Conservation (phyloP, 2,113 vertebrate genomes). For the Thunnus thynnus region DNA sequence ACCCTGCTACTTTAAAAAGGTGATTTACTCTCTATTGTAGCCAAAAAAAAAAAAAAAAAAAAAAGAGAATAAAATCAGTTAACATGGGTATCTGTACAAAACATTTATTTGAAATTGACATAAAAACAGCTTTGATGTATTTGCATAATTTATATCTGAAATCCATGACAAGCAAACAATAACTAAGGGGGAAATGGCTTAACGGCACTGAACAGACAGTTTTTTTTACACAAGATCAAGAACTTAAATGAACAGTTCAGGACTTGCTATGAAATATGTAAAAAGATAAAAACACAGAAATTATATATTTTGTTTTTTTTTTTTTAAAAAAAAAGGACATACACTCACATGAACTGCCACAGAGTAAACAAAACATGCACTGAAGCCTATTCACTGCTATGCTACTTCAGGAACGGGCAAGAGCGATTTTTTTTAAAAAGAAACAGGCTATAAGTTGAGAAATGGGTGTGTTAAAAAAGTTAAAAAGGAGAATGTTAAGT, state of each 20-base stretch:
- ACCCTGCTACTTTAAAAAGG: background rate
- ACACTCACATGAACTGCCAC: slow-evolving; percentile 27
- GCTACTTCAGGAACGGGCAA: slow-evolving; percentile 38
- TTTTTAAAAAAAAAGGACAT: background rate
- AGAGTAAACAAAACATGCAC: slow-evolving; percentile 45
- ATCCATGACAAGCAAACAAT: slow-evolving; percentile 72
- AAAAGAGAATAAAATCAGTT: background rate
- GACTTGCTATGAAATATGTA: slow-evolving; percentile 53
- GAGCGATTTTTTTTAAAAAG: background rate
- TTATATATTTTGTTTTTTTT: background rate
- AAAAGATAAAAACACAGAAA: slow-evolving; percentile 49
- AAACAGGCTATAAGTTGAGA: slow-evolving; percentile 20
- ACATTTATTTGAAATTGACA: slow-evolving; percentile 83
- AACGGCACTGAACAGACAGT: slow-evolving; percentile 28
- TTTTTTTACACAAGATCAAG: slow-evolving; percentile 27
- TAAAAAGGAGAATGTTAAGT: slow-evolving; percentile 10
- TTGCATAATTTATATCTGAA: slow-evolving; percentile 78
- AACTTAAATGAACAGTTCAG: slow-evolving; percentile 59
- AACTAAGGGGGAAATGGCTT: slow-evolving; percentile 61
- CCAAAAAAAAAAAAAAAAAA: background rate
- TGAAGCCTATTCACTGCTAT: slow-evolving; percentile 25
- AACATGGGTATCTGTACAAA: slow-evolving; percentile 75
- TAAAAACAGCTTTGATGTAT: slow-evolving; percentile 78
- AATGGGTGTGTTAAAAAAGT: slow-evolving; percentile 16
- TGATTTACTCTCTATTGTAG: background rate